Evolutionary conservation across 2,113 vertebrate species (phyloP), one percentile per base, ranked within the genome.

Genomic region (Ameiurus melas): DNA sequence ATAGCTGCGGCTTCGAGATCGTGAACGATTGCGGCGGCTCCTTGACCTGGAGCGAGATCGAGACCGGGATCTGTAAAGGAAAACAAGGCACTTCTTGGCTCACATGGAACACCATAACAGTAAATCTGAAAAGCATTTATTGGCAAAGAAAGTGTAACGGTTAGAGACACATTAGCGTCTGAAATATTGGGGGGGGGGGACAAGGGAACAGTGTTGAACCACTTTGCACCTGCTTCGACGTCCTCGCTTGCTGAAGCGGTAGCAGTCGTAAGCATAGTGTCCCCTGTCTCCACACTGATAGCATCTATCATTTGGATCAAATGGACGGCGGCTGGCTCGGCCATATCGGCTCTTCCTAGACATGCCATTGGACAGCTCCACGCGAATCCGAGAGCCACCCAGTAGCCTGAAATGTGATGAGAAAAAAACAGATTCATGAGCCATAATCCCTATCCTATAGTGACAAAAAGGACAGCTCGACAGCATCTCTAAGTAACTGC

Each of bases 251-350:
- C 93, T 96, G 87, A 96, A 96, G 71, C 95, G 95, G 89, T 96
- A 96, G 93, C 96, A 96, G 92, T 96, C 96, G 0, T 96, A 96
- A 27, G 96, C 96, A 1, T 96, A 96, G 89, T 96, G 96, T 84
- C 96, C 96, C 6, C 94, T 89, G 86, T 96, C 95, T 4, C 96
- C 96, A 81, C 96, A 96, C 91, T 96, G 95, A 89, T 96, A 96
- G 82, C 96, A 96, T 0, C 96, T 93, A 17, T 96, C 96, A 4
- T 94, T 94, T 57, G 96, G 96, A 88, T 96, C 96, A 77, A 96
- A 96, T 85, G 95, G 95, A 27, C 96, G 94, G 0, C 96, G 93
- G 30, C 95, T 96, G 16, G 95, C 94, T 7, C 96, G 94, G 14
- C 96, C 96, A 77, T 92, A 92, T 0, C 95, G 94, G 16, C 95